Conservation (phyloP, 2,888 invertebrate species). For the Xanthostigma xanthostigma region DNA sequence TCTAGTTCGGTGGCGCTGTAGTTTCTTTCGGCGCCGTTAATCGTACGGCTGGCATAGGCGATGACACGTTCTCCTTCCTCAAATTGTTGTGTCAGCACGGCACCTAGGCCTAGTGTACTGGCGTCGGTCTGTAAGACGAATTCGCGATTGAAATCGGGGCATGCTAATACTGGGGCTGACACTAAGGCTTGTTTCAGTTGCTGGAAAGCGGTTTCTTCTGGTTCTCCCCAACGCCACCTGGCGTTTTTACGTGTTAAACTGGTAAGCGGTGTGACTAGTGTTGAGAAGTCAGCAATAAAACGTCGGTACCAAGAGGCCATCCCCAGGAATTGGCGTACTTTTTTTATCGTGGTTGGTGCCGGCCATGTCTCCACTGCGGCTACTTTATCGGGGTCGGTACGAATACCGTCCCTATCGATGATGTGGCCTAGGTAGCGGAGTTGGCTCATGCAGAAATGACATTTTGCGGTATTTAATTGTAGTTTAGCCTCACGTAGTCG, state of each 20-base stretch:
- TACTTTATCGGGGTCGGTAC: neutral
- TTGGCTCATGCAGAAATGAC: neutral
- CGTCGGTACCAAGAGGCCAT: neutral
- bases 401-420: neutral
- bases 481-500: neutral
- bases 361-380: neutral
- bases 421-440: neutral
- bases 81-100: neutral
- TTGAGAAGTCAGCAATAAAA: neutral
- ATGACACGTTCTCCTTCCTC: neutral
- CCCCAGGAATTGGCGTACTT: neutral
- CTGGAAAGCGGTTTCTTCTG: neutral
- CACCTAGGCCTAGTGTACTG: neutral
- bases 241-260: neutral
- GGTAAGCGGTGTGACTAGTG: neutral
- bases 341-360: neutral
- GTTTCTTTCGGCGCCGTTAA: neutral
- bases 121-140: too few relatives aligned
- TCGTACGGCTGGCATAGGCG: too few relatives aligned
- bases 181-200: neutral
- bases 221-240: neutral
- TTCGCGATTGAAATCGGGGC: neutral
- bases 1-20: slow-evolving; percentile 6
- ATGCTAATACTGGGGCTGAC: neutral
- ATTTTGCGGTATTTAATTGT: neutral